These are phyloP conservation scores for Volucella inflata DNA, from an alignment of 2,888 invertebrate species.

Conservation along the genomic window DNA sequence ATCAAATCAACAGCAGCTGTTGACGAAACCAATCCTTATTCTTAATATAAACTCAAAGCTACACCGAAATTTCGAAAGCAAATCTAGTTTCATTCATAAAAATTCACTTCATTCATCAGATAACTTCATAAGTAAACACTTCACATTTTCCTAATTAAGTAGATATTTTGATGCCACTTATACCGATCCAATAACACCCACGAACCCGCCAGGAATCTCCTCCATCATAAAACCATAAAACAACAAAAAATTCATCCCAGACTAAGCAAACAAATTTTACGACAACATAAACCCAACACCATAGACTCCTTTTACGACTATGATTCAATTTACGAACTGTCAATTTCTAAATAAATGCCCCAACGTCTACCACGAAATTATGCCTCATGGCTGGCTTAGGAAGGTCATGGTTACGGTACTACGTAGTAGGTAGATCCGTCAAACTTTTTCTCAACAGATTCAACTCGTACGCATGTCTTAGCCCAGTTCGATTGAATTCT, in stretches of 20 bases:
- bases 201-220: constrained; percentile 12
- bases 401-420: constrained; percentile 66
- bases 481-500: constrained; percentile 49
- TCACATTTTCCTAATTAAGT: too few species aligned
- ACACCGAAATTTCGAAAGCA: too few species aligned
- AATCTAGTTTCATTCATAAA: too few species aligned
- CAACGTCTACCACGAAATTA: constrained; percentile 40
- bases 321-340: constrained; percentile 62
- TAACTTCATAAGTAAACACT: too few species aligned
- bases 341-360: constrained; percentile 67
- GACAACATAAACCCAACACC: constrained; percentile 74
- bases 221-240: neutral
- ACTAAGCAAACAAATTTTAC: constrained; percentile 80
- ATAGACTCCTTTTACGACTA: constrained; percentile 53
- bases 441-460: constrained; percentile 19
- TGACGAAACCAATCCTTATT: too few species aligned
- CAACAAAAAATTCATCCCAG: constrained; percentile 43
- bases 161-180: too few species aligned
- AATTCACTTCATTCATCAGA: too few species aligned
- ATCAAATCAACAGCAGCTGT: too few species aligned
- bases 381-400: constrained; percentile 51
- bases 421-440: neutral
- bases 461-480: constrained; percentile 25
- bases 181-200: neutral
- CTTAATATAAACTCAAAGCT: too few species aligned